These are phyloP conservation scores for Melieria omissa DNA, from an alignment of 2,888 invertebrate genomes.

Conservation along the genomic window DNA sequence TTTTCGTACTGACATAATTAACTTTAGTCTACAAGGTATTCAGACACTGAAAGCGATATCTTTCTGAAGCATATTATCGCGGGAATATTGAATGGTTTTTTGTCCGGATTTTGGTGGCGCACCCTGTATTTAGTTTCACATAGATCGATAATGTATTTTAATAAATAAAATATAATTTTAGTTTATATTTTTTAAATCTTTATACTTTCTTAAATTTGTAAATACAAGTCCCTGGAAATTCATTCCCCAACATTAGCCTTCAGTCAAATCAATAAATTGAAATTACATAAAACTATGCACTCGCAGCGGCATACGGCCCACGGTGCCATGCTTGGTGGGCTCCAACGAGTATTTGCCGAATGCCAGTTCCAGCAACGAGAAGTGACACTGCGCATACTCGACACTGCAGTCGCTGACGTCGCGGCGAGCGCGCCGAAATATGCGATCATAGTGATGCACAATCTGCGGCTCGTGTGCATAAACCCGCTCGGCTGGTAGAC, in stretches of 20 bases:
- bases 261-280: neutral
- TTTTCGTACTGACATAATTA: too few relatives aligned
- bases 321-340: constrained; percentile 41
- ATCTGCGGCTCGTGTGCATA: constrained; percentile 66
- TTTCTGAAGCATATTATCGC: too few relatives aligned
- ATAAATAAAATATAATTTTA: neutral
- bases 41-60: too few relatives aligned
- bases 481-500: constrained; percentile 49
- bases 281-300: constrained; percentile 11
- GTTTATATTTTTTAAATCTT: too few relatives aligned
- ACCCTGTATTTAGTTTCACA: neutral
- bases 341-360: constrained; percentile 69
- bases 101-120: too few relatives aligned
- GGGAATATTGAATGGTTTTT: too few relatives aligned
- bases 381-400: constrained; percentile 73
- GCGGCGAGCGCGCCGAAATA: constrained; percentile 70
- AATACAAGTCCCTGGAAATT: neutral
- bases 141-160: neutral
- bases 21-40: too few relatives aligned
- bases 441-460: constrained; percentile 74
- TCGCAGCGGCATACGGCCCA: constrained; percentile 14
- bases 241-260: neutral
- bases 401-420: constrained; percentile 69
- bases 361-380: constrained; percentile 79
- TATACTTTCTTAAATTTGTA: too few relatives aligned